Evolutionary conservation across 2,797 vertebrate species (phyloP).

Genomic region (Babyrousa celebensis): DNA sequence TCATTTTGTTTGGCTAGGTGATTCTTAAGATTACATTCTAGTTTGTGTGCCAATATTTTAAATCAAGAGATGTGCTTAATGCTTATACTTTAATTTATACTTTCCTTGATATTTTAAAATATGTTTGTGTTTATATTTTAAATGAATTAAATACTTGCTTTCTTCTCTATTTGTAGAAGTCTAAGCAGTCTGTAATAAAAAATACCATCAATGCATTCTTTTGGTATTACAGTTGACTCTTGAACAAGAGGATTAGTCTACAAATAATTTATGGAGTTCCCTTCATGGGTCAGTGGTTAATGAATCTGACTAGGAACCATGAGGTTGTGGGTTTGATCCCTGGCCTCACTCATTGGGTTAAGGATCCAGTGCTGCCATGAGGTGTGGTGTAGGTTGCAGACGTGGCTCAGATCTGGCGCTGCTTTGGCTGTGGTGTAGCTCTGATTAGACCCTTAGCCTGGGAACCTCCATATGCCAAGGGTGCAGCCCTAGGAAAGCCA

Average conservation of each 20-base stretch:
- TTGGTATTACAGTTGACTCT: not conserved
- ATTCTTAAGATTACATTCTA: constrained; percentile 5
- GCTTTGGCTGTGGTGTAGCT: too few relatives aligned
- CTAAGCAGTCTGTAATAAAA: constrained; percentile 21
- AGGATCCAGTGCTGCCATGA: too few relatives aligned
- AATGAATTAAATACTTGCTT: constrained; percentile 4
- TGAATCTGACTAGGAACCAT: too few relatives aligned
- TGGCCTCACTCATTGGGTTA: too few relatives aligned
- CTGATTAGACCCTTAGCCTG: too few relatives aligned
- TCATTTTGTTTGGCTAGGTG: not conserved
- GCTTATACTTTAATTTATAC: constrained; percentile 30
- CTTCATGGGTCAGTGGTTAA: too few relatives aligned
- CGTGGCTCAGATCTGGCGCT: too few relatives aligned
- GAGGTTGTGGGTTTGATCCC: too few relatives aligned
- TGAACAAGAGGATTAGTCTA: not conserved
- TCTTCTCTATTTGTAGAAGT: not conserved
- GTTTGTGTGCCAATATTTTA: not conserved
- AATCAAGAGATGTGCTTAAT: not conserved
- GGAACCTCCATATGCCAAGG: too few relatives aligned
- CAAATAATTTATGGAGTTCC: not conserved
- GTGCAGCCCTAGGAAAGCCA: too few relatives aligned
- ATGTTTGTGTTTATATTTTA: constrained; percentile 38
- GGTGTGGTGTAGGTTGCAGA: too few relatives aligned
- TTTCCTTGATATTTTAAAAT: constrained; percentile 22
- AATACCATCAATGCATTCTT: not conserved